Percentiles rank a stretch among this genome's conserved stretches.
These are phyloP conservation scores for Sternarchorhynchus goeldii DNA, from an alignment of 2,797 vertebrate genomes.

Conservation along the genomic window DNA sequence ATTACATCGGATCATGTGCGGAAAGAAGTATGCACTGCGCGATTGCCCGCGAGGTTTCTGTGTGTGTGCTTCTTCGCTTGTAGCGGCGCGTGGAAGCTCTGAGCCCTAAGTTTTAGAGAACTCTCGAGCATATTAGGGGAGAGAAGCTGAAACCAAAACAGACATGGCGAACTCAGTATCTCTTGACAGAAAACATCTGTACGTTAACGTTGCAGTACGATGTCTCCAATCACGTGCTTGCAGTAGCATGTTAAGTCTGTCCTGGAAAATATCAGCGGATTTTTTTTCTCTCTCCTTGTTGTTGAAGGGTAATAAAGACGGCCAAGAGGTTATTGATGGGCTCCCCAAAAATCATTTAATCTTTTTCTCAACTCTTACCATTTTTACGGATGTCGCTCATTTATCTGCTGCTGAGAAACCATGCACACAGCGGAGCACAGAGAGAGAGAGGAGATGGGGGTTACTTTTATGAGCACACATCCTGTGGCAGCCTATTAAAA, in stretches of 20 bases:
- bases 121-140: too few relatives aligned
- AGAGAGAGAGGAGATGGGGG: constrained; percentile 42
- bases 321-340: constrained; percentile 23
- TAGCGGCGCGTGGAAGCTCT: neutral
- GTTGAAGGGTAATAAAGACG: constrained; percentile 20
- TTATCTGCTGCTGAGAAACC: constrained; percentile 45
- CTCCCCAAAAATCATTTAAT: constrained; percentile 39
- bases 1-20: constrained; percentile 50
- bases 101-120: too few relatives aligned
- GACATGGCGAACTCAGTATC: too few relatives aligned
- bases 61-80: constrained; percentile 19
- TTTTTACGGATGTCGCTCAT: constrained; percentile 46
- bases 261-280: neutral
- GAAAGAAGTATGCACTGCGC: constrained; percentile 17
- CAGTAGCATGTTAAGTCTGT: too few relatives aligned
- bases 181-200: too few relatives aligned
- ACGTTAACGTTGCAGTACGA: too few relatives aligned
- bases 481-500: constrained; percentile 69
- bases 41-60: constrained; percentile 10
- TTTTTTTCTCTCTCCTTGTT: neutral
- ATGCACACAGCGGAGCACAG: neutral
- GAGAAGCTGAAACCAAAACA: too few relatives aligned
- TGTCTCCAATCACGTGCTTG: too few relatives aligned
- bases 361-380: constrained; percentile 28
- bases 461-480: constrained; percentile 55